Evolutionary conservation across 2,888 invertebrate species (phyloP), one percentile per base, ranked within the genome.

Genomic region (Drosophila colorata): DNA sequence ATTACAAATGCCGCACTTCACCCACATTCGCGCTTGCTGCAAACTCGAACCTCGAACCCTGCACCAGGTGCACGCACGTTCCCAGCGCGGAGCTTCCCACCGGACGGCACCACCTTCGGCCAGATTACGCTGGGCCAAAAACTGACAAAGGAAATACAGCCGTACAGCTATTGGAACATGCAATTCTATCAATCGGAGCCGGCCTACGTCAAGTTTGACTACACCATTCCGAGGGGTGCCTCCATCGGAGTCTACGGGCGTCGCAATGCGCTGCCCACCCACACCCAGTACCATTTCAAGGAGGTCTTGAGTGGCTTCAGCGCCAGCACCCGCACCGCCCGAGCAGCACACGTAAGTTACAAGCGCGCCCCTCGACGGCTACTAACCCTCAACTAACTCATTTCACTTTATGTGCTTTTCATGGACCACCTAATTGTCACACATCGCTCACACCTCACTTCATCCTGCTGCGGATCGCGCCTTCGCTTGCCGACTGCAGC

Each of bases 151-250:
- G 96, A 96, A 93, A 97, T 99, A 91, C 96, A 96, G 90, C 96
- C 98, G 74, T 98, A 98, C 93, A 96, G 98, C 91, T 98, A 98
- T 93, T 98, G 98, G 98, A 98, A 98, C 93, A 97, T 98, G 95
- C 98, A 98, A 93, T 98, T 99, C 93, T 97, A 97, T 93, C 98
- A 98, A 93, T 96, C 97, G 69, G 97, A 98, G 93, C 96, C 98
- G 57, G 96, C 97, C 47, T 98, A 98, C 93, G 96, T 99, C 55
- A 96, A 97, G 91, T 98, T 98, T 92, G 98, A 98, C 93, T 97
- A 98, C 93, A 96, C 96, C 93, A 97, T 98, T 90, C 97, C 97
- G 1, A 94, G 97, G 74, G 97, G 97, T 52, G 97, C 97, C 43
- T 97, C 97, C 81, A 96, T 99, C 91, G 99, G 98, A 41, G 96